Percentiles rank a stretch among this genome's conserved stretches.
These are phyloP conservation scores for Caenorhabditis sp. DNA, from an alignment of 2,888 invertebrate species.

Conservation along the genomic window DNA sequence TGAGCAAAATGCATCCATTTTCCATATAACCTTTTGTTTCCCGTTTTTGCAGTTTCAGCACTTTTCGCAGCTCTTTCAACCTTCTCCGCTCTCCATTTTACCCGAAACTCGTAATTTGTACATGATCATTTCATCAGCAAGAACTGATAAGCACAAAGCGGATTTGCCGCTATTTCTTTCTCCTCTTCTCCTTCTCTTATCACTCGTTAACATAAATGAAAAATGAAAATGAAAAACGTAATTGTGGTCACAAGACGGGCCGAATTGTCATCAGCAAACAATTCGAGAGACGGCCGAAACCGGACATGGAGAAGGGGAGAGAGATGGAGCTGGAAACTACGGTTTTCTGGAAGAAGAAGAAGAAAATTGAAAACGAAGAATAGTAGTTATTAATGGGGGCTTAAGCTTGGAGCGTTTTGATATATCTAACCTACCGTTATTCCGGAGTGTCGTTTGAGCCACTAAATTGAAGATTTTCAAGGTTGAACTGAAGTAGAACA, in stretches of 20 bases:
- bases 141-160: constrained; percentile 8
- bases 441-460: no score
- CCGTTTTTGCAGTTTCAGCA: constrained; percentile 6
- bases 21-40: no score
- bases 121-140: constrained; percentile 28
- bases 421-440: neutral
- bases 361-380: neutral
- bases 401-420: no score
- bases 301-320: neutral
- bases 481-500: no score
- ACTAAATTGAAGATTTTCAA: no score
- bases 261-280: constrained; percentile 13
- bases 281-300: neutral
- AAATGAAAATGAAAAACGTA: constrained; percentile 19
- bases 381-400: no score
- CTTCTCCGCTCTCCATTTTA: constrained; percentile 7
- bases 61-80: no score
- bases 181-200: neutral
- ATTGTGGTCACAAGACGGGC: constrained; percentile 9
- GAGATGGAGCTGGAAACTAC: no score
- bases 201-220: no score
- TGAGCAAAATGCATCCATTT: no score
- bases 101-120: constrained; percentile 4
- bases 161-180: no score
- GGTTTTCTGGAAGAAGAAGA: neutral